These are phyloP conservation scores for Atherinomorus stipes DNA, from an alignment of 2,113 vertebrate genomes.

Conservation along the genomic window DNA sequence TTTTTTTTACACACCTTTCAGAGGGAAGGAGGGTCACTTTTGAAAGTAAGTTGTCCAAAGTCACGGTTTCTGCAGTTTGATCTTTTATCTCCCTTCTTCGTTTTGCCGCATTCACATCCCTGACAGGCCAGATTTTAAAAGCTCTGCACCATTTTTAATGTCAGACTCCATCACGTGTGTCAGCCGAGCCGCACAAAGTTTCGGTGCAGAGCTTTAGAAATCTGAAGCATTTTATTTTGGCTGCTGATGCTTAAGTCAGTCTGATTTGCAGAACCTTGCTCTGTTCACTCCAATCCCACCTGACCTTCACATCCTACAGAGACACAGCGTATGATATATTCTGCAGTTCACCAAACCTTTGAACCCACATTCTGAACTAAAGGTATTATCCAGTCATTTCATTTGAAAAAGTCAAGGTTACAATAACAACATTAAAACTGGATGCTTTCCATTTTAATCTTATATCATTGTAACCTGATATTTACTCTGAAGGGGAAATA, in stretches of 20 bases:
- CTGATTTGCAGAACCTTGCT: constrained; percentile 55
- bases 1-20: constrained; percentile 78
- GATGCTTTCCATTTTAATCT: neutral
- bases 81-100: constrained; percentile 55
- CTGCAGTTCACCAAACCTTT: constrained; percentile 33
- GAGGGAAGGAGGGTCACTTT: constrained; percentile 85
- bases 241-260: constrained; percentile 60
- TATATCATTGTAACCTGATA: neutral
- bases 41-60: constrained; percentile 83
- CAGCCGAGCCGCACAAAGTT: constrained; percentile 29
- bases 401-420: neutral
- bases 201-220: constrained; percentile 81
- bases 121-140: constrained; percentile 79
- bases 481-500: no score
- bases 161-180: constrained; percentile 33
- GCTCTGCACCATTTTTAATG: constrained; percentile 74
- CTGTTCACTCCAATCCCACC: constrained; percentile 52
- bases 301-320: constrained; percentile 43
- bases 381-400: constrained; percentile 67
- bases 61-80: constrained; percentile 59
- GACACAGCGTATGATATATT: constrained; percentile 31
- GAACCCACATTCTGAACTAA: constrained; percentile 38
- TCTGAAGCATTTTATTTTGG: constrained; percentile 74
- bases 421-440: neutral
- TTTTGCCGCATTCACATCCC: constrained; percentile 62